Percentiles rank a stretch among this genome's conserved stretches.
These are phyloP conservation scores for Cyphomyrmex costatus DNA, from an alignment of 1,140 invertebrate species.

Conservation along the genomic window DNA sequence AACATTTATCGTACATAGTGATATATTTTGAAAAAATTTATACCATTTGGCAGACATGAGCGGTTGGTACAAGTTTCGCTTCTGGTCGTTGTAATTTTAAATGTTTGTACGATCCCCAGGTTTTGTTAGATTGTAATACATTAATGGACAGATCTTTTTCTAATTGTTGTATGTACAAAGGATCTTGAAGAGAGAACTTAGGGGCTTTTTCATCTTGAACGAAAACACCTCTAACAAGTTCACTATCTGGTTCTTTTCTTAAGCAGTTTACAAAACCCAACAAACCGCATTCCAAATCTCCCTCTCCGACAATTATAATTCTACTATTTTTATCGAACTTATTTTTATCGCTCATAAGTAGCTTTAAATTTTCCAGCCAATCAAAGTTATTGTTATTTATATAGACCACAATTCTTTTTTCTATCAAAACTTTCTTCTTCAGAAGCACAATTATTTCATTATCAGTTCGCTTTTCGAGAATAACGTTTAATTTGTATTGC, in stretches of 20 bases:
- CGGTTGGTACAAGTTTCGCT: background rate
- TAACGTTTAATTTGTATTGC: no score
- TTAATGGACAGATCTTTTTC: slow-evolving; percentile 9
- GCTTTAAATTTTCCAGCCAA: no score
- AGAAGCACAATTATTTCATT: no score
- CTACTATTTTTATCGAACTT: no score
- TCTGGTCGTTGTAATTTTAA: background rate
- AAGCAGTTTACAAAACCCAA: slow-evolving; percentile 89
- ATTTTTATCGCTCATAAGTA: no score
- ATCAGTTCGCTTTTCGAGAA: no score
- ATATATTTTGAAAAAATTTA: background rate
- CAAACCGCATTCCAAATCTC: slow-evolving; percentile 91
- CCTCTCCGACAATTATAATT: slow-evolving; percentile 80
- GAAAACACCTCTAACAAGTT: background rate
- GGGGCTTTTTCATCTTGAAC: background rate
- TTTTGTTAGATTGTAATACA: background rate
- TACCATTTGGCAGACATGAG: background rate
- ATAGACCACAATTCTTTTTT: no score
- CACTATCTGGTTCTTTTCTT: background rate
- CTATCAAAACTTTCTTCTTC: no score
- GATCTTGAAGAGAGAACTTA: slow-evolving; percentile 3
- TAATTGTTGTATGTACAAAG: slow-evolving; percentile 1
- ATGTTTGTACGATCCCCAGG: slow-evolving; percentile 12
- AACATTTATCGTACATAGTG: background rate
- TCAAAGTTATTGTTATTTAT: no score